Evolutionary conservation across 2,888 invertebrate genomes (phyloP).

Genomic region (Drosophila merina): DNA sequence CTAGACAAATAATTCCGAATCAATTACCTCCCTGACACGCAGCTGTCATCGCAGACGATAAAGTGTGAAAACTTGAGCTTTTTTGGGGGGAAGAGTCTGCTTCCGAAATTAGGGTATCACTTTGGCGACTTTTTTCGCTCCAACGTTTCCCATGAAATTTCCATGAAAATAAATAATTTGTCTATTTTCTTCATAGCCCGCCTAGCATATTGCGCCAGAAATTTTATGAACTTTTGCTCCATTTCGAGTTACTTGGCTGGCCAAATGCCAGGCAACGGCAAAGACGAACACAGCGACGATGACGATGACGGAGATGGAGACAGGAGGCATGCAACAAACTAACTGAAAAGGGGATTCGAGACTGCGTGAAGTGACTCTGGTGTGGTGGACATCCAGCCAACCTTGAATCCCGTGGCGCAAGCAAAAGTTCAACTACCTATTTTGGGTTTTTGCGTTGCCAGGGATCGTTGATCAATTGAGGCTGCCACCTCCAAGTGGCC

Average conservation of each 20-base stretch:
- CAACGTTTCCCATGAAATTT: conserved; percentile 8
- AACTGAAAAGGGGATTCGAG: conserved; percentile 11
- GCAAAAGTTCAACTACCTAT: conserved; percentile 62
- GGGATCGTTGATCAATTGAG: conserved; percentile 46
- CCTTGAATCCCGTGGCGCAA: conserved; percentile 42
- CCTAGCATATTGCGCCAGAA: conserved; percentile 32
- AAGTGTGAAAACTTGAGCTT: conserved; percentile 31
- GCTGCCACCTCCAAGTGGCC: conserved; percentile 28
- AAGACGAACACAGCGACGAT: not conserved
- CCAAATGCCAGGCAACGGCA: conserved; percentile 47
- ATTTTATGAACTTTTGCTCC: conserved; percentile 70
- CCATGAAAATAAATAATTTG: conserved; percentile 32
- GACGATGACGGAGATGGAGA: not conserved
- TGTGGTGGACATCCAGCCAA: conserved; percentile 36
- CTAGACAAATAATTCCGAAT: conserved; percentile 33
- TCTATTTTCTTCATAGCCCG: conserved; percentile 6
- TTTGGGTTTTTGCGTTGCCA: conserved; percentile 31
- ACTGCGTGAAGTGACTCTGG: conserved; percentile 27
- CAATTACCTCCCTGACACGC: conserved; percentile 29
- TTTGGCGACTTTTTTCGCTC: conserved; percentile 1
- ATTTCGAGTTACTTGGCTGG: conserved; percentile 64
- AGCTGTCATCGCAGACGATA: conserved; percentile 35
- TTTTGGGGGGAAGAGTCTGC: conserved; percentile 11
- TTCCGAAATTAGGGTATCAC: not conserved
- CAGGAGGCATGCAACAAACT: not conserved